phyloP scores from a whole-genome alignment of 2,888 invertebrate species.

The Dimorphilus gyrociliatus region DNA sequence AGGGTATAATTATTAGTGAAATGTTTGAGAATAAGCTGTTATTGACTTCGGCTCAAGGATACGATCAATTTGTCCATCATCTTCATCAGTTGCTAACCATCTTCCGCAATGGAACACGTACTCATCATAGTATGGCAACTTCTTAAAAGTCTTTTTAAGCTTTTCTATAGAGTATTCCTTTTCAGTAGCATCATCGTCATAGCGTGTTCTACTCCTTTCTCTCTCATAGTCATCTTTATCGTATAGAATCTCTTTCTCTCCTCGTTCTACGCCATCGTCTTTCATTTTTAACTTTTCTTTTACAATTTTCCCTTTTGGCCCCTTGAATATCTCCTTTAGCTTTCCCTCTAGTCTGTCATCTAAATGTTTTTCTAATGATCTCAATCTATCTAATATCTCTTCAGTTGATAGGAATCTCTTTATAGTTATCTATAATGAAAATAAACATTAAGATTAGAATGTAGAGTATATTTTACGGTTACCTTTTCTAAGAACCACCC shows the following conservation, averaged over 20 bases:
- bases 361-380: slow-evolving; percentile 5
- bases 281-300: background rate
- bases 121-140: slow-evolving; percentile 21
- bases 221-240: background rate
- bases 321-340: too few species aligned
- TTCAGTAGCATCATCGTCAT: slow-evolving; percentile 1
- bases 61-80: slow-evolving; percentile 16
- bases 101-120: slow-evolving; percentile 21
- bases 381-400: slow-evolving; percentile 15
- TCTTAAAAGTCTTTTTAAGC: slow-evolving; percentile 3
- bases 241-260: slow-evolving; percentile 1
- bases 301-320: background rate
- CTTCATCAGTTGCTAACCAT: slow-evolving; percentile 28
- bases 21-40: too few species aligned
- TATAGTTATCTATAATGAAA: slow-evolving; percentile 15
- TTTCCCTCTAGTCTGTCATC: too few species aligned
- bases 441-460: background rate
- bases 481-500: slow-evolving; percentile 29
- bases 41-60: too few species aligned
- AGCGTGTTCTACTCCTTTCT: background rate
- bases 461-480: too few species aligned
- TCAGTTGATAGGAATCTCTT: slow-evolving; percentile 15
- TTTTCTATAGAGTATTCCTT: slow-evolving; percentile 3
- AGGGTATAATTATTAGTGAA: too few species aligned
- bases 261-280: slow-evolving; percentile 1